A percentile compares a stretch with the other conserved stretches of the same genome.
Evolutionary conservation across 92 coral and sea anemone genomes (phyloP).

Genomic region (Zoanthus sociatus): DNA sequence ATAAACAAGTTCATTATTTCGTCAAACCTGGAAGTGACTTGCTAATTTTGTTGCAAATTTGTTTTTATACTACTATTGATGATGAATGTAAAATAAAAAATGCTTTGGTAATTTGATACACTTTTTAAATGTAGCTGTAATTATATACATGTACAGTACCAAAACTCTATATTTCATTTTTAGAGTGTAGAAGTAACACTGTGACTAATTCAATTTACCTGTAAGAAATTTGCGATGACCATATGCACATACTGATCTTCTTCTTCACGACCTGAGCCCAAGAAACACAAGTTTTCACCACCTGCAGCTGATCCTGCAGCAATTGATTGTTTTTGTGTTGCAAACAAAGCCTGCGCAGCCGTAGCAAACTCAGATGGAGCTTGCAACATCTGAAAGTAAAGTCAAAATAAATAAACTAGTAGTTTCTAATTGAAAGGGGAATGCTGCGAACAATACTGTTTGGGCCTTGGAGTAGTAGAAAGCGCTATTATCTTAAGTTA

Average conservation of each 20-base stretch:
- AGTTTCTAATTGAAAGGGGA: too few species aligned
- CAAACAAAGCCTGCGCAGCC: conserved; percentile 96
- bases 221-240: conserved; percentile 99
- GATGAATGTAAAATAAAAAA: too few species aligned
- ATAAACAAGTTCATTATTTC: too few species aligned
- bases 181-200: background rate
- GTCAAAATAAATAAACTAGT: background rate
- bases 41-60: too few species aligned
- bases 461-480: too few species aligned
- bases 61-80: too few species aligned
- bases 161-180: background rate
- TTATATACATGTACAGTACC: background rate
- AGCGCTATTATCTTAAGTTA: too few species aligned
- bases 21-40: too few species aligned
- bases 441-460: too few species aligned
- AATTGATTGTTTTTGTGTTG: conserved; percentile 96
- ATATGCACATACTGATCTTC: conserved; percentile 99
- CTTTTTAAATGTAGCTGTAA: too few species aligned
- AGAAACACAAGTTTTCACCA: conserved; percentile 97
- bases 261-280: conserved; percentile 99
- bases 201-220: conserved; percentile 58
- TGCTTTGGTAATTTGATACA: too few species aligned
- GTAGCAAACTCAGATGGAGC: conserved; percentile 99
- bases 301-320: conserved; percentile 99
- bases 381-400: conserved; percentile 84